These are phyloP conservation scores for Protophormia terraenovae DNA, from an alignment of 2,888 invertebrate genomes.

Conservation along the genomic window DNA sequence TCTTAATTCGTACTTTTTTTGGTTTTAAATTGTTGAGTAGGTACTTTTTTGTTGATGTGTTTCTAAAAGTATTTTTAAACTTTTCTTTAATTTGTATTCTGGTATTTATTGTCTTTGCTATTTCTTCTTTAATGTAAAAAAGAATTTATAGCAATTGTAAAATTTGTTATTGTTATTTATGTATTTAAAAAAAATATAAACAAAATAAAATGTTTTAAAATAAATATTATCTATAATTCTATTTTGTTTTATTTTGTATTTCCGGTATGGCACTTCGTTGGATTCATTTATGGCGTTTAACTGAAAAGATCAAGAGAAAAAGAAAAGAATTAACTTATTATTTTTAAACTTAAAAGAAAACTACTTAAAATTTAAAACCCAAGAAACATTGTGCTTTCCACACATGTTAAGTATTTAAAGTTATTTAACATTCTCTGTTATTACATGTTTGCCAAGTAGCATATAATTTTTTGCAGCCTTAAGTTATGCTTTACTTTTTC, in stretches of 20 bases:
- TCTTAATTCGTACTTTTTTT: background rate
- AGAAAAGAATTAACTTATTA: no score
- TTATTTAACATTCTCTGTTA: no score
- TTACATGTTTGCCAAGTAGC: background rate
- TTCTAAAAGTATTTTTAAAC: constrained; percentile 42
- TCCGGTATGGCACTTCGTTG: constrained; percentile 72
- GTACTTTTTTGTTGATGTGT: constrained; percentile 43
- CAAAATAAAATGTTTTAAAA: constrained; percentile 50
- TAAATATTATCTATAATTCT: constrained; percentile 52
- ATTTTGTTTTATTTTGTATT: constrained; percentile 32
- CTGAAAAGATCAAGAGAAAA: constrained; percentile 65
- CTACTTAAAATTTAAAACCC: background rate
- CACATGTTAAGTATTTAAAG: no score
- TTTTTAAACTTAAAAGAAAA: background rate
- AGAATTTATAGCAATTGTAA: constrained; percentile 62
- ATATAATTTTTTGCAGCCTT: background rate
- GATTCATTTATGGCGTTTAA: constrained; percentile 73
- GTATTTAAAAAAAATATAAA: constrained; percentile 39
- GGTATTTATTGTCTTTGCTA: constrained; percentile 43
- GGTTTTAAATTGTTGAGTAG: background rate
- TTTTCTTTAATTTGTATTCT: background rate
- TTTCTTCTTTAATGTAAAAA: constrained; percentile 71
- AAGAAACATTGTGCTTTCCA: background rate
- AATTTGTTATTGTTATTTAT: background rate
- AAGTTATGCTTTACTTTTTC: background rate